Base-by-base conservation (phyloP, 1,140 invertebrate genomes). In the Leptopilina boulardi region DNA sequence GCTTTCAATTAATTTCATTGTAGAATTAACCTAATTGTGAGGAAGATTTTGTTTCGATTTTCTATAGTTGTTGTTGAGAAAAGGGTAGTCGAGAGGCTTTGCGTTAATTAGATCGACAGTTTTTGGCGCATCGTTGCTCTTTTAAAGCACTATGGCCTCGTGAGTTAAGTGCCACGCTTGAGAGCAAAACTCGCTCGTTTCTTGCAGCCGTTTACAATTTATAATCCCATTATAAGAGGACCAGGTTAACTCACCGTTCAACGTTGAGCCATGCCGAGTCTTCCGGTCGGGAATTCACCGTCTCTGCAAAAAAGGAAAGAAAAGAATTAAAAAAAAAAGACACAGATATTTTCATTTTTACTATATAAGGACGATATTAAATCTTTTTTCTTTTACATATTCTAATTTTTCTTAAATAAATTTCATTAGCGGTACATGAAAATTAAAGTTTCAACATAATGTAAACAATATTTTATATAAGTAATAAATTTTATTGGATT, bases 151-250 rank as follows among this genome's bases (percentile, higher is more conserved):
- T 44, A n/a, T n/a, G 13, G 56, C 76, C 42, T 78, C 70, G 80
- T 77, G 80, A 80, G 75, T 82, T 80, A 79, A 82, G 77, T 77
- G 77, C 34, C n/a, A n/a, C 73, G 66, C 47, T 26, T 23, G 21
- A 66, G 56, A 41, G 44, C 23, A 70, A 66, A 76, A 71, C 74
- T 38, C 47, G 80, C 76, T 84, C 77, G 77, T 80, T 84, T 77
- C 80, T 85, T 78, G 75, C 78, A 80, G 75, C 79, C 80, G 76
- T 84, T 86, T 82, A 83, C 82, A 85, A 85, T 86, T 86, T 86
- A 85, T 86, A 87, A 87, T 86, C 79, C 80, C 74, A 85, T 86
- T 85, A 80, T 44, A n/a, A n/a, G n/a, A 79, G 19, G 71, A 66
- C 26, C 78, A 73, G 42, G 42, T 70, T 44, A 77, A 82, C 81